These are phyloP conservation scores for Agelastica alni DNA, from an alignment of 2,888 invertebrate species.

Conservation along the genomic window DNA sequence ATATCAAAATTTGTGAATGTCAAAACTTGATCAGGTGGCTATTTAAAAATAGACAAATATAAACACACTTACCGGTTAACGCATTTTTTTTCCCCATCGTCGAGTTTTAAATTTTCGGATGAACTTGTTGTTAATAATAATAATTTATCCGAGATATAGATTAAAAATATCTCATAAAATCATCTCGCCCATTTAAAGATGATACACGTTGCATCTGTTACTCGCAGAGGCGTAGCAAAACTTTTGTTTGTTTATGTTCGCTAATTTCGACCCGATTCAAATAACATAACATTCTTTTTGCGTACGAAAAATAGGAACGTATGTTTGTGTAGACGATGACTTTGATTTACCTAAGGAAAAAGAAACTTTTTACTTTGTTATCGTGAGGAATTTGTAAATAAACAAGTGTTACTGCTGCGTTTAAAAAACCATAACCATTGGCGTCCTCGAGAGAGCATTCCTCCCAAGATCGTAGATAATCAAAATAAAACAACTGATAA, in stretches of 20 bases:
- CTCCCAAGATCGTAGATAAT: background rate
- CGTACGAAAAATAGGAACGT: too few species aligned
- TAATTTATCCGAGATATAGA: slow-evolving; percentile 17
- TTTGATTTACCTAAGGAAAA: background rate
- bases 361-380: background rate
- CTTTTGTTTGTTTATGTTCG: too few species aligned
- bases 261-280: too few species aligned
- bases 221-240: background rate
- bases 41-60: too few species aligned
- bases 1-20: too few species aligned
- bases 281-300: too few species aligned
- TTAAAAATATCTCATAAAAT: slow-evolving; percentile 18
- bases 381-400: background rate
- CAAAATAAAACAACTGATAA: background rate
- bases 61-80: too few species aligned
- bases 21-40: too few species aligned
- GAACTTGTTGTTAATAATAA: slow-evolving; percentile 21
- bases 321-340: too few species aligned
- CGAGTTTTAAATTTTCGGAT: slow-evolving; percentile 9
- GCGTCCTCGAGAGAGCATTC: slow-evolving; percentile 1
- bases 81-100: too few species aligned
- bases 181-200: slow-evolving; percentile 13
- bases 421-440: background rate
- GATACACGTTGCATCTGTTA: slow-evolving; percentile 22
- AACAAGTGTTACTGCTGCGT: background rate